Base-by-base conservation (phyloP, 2,113 vertebrate species). In the Prinia subflava region DNA sequence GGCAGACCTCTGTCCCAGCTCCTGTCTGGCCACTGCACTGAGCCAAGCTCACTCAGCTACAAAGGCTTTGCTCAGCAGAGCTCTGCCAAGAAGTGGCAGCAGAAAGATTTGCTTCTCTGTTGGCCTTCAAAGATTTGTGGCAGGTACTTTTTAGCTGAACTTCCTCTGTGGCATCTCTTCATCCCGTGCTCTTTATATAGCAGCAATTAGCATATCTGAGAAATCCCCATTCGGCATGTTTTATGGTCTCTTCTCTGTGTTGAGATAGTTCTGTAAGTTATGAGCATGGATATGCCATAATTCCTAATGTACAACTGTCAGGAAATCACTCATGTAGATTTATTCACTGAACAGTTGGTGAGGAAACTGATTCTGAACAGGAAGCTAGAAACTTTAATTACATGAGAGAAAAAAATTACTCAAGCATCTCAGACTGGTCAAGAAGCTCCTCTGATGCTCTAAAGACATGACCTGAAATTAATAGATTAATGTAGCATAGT, bases 161-260 rank as follows among this genome's bases (percentile, higher is more conserved):
- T 94, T 87, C 69, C 62, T 89, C 68, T 63, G 27, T 96, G 88
- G 90, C 90, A 95, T 80, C 56, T 85, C 81, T 91, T 95, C 85
- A 95, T 90, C 87, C 77, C 0, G 0, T 60, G 79, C 70, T 93
- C 90, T 92, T 97, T 96, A 94, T 95, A 94, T 64, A 94, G 92
- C 75, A 95, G 77, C 92, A 87, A 95, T 96, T 94, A 97, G 78
- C 95, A 96, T 92, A 96, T 90, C 90, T 96, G 90, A 97, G 92
- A 97, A 97, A 93, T 90, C 65, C 83, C 83, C 89, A 49, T 91
- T 96, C 4, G 12, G 90, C 8, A 3, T 96, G 77, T 94, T 97
- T 97, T 96, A 96, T 75, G 94, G 84, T 73, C 92, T 95, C 88
- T 69, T 94, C 88, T 70, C 85, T 88, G 56, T 71, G 91, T 46